Evolutionary conservation across 92 coral and sea anemone genomes (phyloP).

Genomic region (Epizoanthus ramosus): DNA sequence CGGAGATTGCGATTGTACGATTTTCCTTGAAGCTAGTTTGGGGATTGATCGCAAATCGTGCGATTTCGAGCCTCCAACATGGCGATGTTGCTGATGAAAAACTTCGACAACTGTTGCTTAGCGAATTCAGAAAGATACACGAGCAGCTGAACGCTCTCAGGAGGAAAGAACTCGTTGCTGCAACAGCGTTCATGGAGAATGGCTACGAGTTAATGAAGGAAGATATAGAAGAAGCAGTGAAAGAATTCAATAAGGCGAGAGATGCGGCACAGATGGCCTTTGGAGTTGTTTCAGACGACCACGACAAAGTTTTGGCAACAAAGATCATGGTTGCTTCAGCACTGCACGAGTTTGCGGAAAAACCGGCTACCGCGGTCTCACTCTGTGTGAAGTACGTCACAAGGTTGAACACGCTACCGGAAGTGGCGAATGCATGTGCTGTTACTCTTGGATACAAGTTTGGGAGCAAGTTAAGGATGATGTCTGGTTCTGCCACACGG

Average conservation of each 20-base stretch:
- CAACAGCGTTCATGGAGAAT: slow-evolving; percentile 96
- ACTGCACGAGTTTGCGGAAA: slow-evolving; percentile 91
- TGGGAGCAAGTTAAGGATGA: slow-evolving; percentile 78
- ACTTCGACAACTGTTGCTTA: slow-evolving; percentile 82
- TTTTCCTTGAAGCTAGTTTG: slow-evolving; percentile 91
- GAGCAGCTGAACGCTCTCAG: slow-evolving; percentile 85
- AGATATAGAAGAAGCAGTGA: slow-evolving; percentile 84
- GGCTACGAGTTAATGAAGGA: slow-evolving; percentile 87
- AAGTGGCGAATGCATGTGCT: slow-evolving; percentile 66
- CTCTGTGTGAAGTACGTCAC: slow-evolving; percentile 85
- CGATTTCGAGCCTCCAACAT: slow-evolving; percentile 74
- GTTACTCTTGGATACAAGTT: slow-evolving; percentile 67
- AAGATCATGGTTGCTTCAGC: slow-evolving; percentile 96
- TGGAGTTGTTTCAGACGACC: slow-evolving; percentile 90
- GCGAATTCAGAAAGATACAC: slow-evolving; percentile 88
- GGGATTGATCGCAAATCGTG: slow-evolving; percentile 91
- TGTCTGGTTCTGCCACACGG: slow-evolving; percentile 68
- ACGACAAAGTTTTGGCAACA: slow-evolving; percentile 90
- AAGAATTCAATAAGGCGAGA: slow-evolving; percentile 94
- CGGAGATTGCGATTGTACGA: slow-evolving; percentile 89
- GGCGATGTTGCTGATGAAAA: slow-evolving; percentile 88
- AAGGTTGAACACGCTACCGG: slow-evolving; percentile 81
- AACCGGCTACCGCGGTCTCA: slow-evolving; percentile 84
- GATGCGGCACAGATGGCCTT: slow-evolving; percentile 97
- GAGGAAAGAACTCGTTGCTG: slow-evolving; percentile 93